Base-by-base conservation (phyloP, 2,113 vertebrate genomes). In the Phodopus roborovskii region DNA sequence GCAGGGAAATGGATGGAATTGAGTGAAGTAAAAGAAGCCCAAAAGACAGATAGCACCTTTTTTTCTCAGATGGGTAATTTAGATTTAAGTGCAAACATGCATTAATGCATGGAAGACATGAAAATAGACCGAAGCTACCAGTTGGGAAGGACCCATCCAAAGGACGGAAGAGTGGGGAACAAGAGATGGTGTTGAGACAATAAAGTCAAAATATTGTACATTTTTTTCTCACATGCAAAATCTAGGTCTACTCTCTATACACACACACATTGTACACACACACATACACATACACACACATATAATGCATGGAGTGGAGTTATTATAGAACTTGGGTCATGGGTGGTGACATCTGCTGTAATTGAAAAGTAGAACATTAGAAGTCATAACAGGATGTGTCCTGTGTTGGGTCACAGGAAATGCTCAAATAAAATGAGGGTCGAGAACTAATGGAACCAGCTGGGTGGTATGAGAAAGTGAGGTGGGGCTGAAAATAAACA, bases 281-380 rank as follows among this genome's bases (percentile, higher is more conserved):
- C 17, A 53, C 50, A 56, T 17, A 53, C 45, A 50, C 13, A 50
- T 15, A 50, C 28, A 53, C 48, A 56, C 33, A 36, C 50, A 24
- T 20, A 58, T 22, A 62, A 87, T 73, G n/a, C 13, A 77, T 16
- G 19, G 53, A 81, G 88, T 58, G 75, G 91, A 66, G 48, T 79
- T 68, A 48, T 45, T 68, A 36, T 9, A 88, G 60, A 53, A 71
- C 53, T 70, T 3, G 1, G 48, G 74, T 64, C 9, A 20, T 12
- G 2, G 48, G 70, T 75, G 0, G 15, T 30, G 1, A 22, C 50
- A 4, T 96, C 91, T 79, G 39, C 64, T n/a, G 50, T 94, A 68
- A 62, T 42, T 45, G 78, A 93, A 96, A 89, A 92, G 68, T 56
- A 64, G n/a, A 53, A n/a, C 53, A 56, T 60, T 10, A 48, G n/a